phyloP scores from a whole-genome alignment of 2,113 vertebrate genomes.

The Sitta europaea region DNA sequence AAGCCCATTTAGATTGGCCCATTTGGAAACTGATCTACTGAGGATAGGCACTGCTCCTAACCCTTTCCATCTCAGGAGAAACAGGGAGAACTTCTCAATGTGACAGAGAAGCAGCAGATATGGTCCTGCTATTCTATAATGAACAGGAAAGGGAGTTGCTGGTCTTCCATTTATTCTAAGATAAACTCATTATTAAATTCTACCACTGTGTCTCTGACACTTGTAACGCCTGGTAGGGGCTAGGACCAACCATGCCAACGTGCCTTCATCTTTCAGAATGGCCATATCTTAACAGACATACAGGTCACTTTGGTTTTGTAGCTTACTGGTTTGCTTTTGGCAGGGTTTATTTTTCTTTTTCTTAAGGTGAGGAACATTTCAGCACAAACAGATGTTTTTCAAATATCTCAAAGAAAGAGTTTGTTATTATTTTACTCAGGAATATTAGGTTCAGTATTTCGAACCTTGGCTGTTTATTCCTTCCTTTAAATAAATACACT shows the following conservation, averaged over 20 bases:
- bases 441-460: not conserved
- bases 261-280: not conserved
- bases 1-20: not conserved
- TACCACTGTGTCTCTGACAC: not conserved
- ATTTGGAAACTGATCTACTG: not conserved
- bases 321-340: not conserved
- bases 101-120: not conserved
- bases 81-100: not conserved
- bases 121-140: not conserved
- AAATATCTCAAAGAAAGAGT: not conserved
- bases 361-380: not conserved
- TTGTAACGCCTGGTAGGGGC: not conserved
- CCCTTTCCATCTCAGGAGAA: not conserved
- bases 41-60: not conserved
- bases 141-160: not conserved
- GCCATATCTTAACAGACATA: not conserved
- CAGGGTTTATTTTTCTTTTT: not conserved
- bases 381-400: not conserved
- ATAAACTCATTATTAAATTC: not conserved
- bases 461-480: not conserved
- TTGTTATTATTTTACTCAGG: constrained; percentile 31
- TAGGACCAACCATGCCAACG: rapidly evolving
- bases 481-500: constrained; percentile 5
- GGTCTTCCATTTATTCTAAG: not conserved
- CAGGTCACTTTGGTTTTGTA: not conserved